Evolutionary conservation across 1,140 invertebrate genomes (phyloP).

Genomic region (Lysiphlebus fabarum): DNA sequence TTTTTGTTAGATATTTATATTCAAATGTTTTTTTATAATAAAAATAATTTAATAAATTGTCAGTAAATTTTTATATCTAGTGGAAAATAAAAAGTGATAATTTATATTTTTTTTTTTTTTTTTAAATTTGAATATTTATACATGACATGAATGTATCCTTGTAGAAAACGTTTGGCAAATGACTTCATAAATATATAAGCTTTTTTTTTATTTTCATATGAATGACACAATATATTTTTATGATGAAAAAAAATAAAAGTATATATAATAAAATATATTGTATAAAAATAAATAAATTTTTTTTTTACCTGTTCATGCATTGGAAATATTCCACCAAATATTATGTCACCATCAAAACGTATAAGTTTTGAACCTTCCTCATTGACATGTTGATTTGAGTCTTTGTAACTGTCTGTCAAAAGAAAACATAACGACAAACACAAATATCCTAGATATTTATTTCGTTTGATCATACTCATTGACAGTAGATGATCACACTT

Average conservation of each 20-base stretch:
- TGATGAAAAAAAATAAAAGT: not conserved
- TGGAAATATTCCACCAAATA: constrained; percentile 72
- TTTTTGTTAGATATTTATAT: too few relatives aligned
- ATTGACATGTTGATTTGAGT: constrained; percentile 23
- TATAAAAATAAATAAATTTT: constrained; percentile 14
- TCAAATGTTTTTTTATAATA: too few relatives aligned
- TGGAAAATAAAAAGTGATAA: too few relatives aligned
- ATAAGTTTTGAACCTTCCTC: constrained; percentile 50
- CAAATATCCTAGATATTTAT: constrained; percentile 30
- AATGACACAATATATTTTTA: not conserved
- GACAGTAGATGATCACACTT: constrained; percentile 5
- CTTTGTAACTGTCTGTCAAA: constrained; percentile 33
- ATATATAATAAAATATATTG: not conserved
- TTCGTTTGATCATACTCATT: constrained; percentile 27
- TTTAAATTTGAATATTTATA: too few relatives aligned
- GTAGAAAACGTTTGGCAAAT: constrained; percentile 25
- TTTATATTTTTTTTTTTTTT: too few relatives aligned
- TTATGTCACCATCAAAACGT: constrained; percentile 61
- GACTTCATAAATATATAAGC: constrained; percentile 29
- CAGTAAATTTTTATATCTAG: too few relatives aligned
- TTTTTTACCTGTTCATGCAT: constrained; percentile 64
- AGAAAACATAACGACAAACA: constrained; percentile 26
- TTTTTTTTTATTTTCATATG: not conserved
- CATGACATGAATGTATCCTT: too few relatives aligned
- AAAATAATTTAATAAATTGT: too few relatives aligned